phyloP scores from a whole-genome alignment of 2,888 invertebrate genomes.

The Scaptomyza polygonia region DNA sequence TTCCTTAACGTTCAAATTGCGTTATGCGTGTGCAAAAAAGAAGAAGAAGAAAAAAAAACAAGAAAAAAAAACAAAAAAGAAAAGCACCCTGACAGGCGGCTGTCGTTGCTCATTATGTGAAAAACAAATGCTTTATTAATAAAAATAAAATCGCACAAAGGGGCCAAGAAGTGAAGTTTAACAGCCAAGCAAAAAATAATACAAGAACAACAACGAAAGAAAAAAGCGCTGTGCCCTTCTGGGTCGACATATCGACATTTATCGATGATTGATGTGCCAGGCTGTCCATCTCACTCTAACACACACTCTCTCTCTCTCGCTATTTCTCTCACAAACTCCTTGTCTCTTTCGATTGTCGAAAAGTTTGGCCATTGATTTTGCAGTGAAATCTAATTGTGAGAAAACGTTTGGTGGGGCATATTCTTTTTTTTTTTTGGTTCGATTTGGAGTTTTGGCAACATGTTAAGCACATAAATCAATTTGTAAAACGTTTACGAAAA shows the following conservation, averaged over 20 bases:
- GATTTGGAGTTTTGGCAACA: conserved; percentile 51
- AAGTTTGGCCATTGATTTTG: conserved; percentile 72
- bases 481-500: conserved; percentile 78
- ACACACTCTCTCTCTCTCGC: no score
- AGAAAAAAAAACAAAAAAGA: conserved; percentile 10
- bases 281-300: conserved; percentile 16
- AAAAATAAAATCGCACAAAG: conserved; percentile 61
- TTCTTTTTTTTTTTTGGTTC: neutral
- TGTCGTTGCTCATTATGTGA: conserved; percentile 78
- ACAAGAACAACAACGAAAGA: conserved; percentile 4
- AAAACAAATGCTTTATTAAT: conserved; percentile 80
- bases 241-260: conserved; percentile 69
- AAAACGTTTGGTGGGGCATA: conserved; percentile 48
- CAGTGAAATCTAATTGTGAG: conserved; percentile 75
- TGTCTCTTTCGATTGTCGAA: conserved; percentile 22
- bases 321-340: neutral
- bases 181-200: neutral
- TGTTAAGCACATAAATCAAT: conserved; percentile 81
- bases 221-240: conserved; percentile 27
- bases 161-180: conserved; percentile 68
- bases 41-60: neutral
- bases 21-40: conserved; percentile 32
- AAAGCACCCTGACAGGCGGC: conserved; percentile 72
- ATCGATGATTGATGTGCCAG: conserved; percentile 74
- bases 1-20: conserved; percentile 41